These are phyloP conservation scores for Yponomeuta malinellus DNA, from an alignment of 2,888 invertebrate species.

Conservation along the genomic window DNA sequence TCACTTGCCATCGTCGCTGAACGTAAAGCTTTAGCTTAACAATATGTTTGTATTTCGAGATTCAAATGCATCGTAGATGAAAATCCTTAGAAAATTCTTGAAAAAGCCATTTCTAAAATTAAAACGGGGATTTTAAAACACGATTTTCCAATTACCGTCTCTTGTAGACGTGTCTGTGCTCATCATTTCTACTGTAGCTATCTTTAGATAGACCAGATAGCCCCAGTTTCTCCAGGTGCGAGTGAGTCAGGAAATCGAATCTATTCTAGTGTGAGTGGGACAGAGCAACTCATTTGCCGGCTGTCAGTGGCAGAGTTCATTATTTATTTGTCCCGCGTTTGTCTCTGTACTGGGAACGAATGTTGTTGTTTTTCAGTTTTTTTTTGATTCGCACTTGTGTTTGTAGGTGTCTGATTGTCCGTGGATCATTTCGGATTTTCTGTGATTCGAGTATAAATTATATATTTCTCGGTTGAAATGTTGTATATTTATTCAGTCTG, in stretches of 20 bases:
- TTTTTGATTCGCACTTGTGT: neutral
- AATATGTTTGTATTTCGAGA: no score
- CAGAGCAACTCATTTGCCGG: slow-evolving; percentile 51
- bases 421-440: neutral
- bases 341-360: neutral
- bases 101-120: neutral
- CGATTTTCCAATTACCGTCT: neutral
- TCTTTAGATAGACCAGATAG: neutral
- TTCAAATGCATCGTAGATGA: no score
- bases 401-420: neutral
- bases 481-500: no score
- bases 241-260: neutral
- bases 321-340: slow-evolving; percentile 40
- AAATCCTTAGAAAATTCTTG: neutral
- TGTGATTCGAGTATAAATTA: no score
- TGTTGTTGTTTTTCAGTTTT: neutral
- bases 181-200: neutral
- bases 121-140: neutral
- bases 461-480: no score
- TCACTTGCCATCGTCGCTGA: no score
- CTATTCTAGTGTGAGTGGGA: slow-evolving; percentile 30
- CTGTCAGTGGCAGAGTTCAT: slow-evolving; percentile 57
- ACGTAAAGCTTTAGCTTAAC: no score
- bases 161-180: neutral
- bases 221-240: neutral